Conservation (phyloP, 2,797 vertebrate genomes). For the Brotula barbata region DNA sequence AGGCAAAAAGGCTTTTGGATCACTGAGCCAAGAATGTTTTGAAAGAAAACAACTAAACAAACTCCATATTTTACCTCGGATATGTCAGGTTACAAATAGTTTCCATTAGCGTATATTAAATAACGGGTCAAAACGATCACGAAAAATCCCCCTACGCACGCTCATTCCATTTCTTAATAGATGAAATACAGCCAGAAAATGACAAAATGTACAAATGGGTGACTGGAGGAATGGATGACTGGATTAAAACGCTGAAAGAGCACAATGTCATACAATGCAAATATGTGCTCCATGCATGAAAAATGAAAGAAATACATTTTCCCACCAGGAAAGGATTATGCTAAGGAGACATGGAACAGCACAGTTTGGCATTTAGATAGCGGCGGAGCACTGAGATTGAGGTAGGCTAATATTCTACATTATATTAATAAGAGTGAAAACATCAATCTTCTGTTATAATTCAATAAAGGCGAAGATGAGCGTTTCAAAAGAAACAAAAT, state of each 20-base stretch:
- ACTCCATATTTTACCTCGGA: not conserved
- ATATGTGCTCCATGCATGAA: constrained; percentile 10
- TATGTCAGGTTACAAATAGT: not conserved
- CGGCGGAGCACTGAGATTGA: not conserved
- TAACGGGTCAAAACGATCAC: too few relatives aligned
- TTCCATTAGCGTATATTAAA: too few relatives aligned
- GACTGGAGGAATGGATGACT: constrained; percentile 1
- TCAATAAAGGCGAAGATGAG: not conserved
- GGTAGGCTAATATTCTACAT: too few relatives aligned
- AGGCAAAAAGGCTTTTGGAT: constrained; percentile 43
- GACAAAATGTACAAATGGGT: not conserved
- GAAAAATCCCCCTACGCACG: too few relatives aligned
- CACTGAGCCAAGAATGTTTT: constrained; percentile 32
- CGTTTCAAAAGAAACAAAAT: not conserved
- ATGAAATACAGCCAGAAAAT: not conserved
- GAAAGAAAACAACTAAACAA: constrained; percentile 19
- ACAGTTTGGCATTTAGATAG: constrained; percentile 24
- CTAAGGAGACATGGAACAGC: constrained; percentile 14
- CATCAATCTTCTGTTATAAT: not conserved
- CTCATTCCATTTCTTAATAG: too few relatives aligned
- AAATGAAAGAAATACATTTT: constrained; percentile 24
- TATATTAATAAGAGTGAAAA: not conserved
- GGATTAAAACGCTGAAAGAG: constrained; percentile 11
- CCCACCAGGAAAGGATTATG: constrained; percentile 13
- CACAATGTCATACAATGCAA: constrained; percentile 12